These are phyloP conservation scores for Atractosteus spatula DNA, from an alignment of 2,113 vertebrate genomes.

Conservation along the genomic window DNA sequence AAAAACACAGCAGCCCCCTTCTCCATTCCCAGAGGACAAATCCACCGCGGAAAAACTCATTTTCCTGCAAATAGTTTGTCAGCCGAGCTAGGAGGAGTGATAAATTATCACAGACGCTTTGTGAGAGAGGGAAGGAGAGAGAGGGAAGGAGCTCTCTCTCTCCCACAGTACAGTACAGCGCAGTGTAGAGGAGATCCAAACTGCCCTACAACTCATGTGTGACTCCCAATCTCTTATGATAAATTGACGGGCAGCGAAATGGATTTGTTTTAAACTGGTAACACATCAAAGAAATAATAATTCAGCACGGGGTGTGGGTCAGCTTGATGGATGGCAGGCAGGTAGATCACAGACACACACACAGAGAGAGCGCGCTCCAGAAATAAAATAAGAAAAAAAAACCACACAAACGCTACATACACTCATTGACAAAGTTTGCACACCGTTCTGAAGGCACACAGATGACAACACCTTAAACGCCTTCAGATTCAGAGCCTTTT, in stretches of 20 bases:
- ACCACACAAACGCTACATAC: too few relatives aligned
- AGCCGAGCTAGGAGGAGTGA: constrained; percentile 84
- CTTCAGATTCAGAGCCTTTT: neutral
- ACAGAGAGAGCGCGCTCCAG: constrained; percentile 8
- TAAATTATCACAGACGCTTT: constrained; percentile 81
- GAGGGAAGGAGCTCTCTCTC: constrained; percentile 57
- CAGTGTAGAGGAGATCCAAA: constrained; percentile 36
- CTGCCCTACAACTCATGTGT: constrained; percentile 65
- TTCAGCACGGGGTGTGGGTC: constrained; percentile 63
- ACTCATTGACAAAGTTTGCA: too few relatives aligned
- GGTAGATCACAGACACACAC: constrained; percentile 59
- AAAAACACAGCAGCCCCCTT: constrained; percentile 70
- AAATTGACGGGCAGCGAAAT: constrained; percentile 73
- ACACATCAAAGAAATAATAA: constrained; percentile 77
- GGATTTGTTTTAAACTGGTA: constrained; percentile 78
- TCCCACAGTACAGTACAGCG: constrained; percentile 14
- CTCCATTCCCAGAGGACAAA: constrained; percentile 87
- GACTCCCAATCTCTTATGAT: constrained; percentile 71
- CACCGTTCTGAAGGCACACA: constrained; percentile 21
- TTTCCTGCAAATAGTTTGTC: constrained; percentile 95
- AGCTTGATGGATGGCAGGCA: constrained; percentile 71
- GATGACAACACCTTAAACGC: constrained; percentile 14
- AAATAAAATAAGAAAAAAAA: too few relatives aligned
- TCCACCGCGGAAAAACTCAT: constrained; percentile 85
- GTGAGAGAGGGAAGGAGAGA: constrained; percentile 63